phyloP scores from a whole-genome alignment of 2,888 invertebrate genomes.

The Clistopyga incitator region DNA sequence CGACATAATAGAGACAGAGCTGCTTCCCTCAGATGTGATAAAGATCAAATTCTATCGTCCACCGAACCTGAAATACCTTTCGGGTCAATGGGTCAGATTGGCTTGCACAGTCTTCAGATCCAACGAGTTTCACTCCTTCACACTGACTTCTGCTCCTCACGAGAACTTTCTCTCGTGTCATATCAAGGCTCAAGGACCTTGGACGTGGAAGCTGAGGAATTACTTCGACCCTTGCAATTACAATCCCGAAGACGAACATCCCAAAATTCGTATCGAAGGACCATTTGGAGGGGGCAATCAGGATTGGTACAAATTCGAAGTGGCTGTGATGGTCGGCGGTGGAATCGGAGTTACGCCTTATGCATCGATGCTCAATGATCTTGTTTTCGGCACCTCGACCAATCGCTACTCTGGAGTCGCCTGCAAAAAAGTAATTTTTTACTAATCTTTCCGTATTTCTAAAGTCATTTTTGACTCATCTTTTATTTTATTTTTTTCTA shows the following conservation, averaged over 20 bases:
- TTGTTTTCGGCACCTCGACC: slow-evolving; percentile 98
- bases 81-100: slow-evolving; percentile 97
- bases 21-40: slow-evolving; percentile 96
- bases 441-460: background rate
- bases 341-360: slow-evolving; percentile 99
- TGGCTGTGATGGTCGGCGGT: slow-evolving; percentile 98
- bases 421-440: slow-evolving; percentile 92
- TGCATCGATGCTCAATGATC: slow-evolving; percentile 97
- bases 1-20: slow-evolving; percentile 96
- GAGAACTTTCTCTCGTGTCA: slow-evolving; percentile 97
- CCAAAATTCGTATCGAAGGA: slow-evolving; percentile 95
- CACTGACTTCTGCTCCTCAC: slow-evolving; percentile 97
- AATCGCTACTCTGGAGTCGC: slow-evolving; percentile 98
- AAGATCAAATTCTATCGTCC: slow-evolving; percentile 98
- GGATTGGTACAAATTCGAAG: slow-evolving; percentile 99
- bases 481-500: no score
- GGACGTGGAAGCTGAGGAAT: slow-evolving; percentile 98
- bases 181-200: slow-evolving; percentile 96
- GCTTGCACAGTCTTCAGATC: slow-evolving; percentile 95
- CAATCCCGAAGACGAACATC: slow-evolving; percentile 92
- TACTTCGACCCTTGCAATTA: slow-evolving; percentile 97
- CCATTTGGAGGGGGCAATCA: slow-evolving; percentile 99
- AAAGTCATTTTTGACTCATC: slow-evolving; percentile 1
- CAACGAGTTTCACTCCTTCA: slow-evolving; percentile 97
- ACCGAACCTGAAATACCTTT: slow-evolving; percentile 96